Conservation (phyloP, 2,888 invertebrate species). For the Pachycephus smyrnensis region DNA sequence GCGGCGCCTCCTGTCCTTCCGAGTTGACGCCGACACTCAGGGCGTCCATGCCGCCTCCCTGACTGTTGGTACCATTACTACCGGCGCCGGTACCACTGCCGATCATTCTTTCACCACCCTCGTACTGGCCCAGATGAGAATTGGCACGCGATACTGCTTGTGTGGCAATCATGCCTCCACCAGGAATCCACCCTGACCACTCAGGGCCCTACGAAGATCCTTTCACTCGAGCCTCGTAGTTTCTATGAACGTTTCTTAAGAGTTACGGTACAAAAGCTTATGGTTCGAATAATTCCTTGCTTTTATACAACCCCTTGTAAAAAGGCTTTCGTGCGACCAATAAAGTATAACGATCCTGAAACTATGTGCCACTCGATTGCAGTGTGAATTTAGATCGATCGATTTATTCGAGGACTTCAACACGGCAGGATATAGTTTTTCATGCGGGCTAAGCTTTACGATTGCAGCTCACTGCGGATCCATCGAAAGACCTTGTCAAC, state of each 20-base stretch:
- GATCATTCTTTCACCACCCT: slow-evolving; percentile 46
- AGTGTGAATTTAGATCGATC: slow-evolving; percentile 1
- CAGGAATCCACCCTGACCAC: too few species aligned
- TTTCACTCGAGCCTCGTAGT: too few species aligned
- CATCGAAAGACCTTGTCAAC: too few species aligned
- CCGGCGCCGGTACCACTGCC: slow-evolving; percentile 63
- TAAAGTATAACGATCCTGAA: background rate
- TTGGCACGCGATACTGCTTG: slow-evolving; percentile 48
- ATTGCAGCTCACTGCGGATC: slow-evolving; percentile 24
- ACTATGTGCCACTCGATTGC: background rate
- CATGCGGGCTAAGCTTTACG: slow-evolving; percentile 11
- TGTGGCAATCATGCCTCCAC: slow-evolving; percentile 51
- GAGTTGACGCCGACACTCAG: slow-evolving; percentile 65
- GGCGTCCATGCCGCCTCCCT: slow-evolving; percentile 69
- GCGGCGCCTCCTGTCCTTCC: slow-evolving; percentile 68
- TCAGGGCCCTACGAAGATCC: too few species aligned
- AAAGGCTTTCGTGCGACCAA: background rate
- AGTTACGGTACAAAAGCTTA: too few species aligned
- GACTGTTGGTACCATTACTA: slow-evolving; percentile 66
- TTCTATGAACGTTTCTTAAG: too few species aligned
- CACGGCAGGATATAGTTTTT: too few species aligned
- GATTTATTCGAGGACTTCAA: background rate
- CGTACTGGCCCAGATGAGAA: slow-evolving; percentile 51
- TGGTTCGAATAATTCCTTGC: too few species aligned
- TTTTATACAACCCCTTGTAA: too few species aligned